phyloP scores from a whole-genome alignment of 1,140 invertebrate genomes.

The Drosophila ironensis region DNA sequence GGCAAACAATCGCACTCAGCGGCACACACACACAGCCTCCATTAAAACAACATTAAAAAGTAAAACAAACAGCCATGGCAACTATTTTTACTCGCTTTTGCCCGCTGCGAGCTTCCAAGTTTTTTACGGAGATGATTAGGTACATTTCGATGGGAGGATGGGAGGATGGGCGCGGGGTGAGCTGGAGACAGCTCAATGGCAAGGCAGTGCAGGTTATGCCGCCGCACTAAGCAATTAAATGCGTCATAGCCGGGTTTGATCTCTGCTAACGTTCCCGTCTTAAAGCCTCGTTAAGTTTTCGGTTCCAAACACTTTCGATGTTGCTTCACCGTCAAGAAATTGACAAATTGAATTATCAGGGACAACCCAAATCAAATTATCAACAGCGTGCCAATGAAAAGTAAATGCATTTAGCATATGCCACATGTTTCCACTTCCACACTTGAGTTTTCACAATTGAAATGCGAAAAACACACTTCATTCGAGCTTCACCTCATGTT shows the following conservation, averaged over 20 bases:
- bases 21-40: conserved; percentile 44
- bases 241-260: too few relatives aligned
- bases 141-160: conserved; percentile 45
- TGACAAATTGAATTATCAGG: background rate
- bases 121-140: conserved; percentile 32
- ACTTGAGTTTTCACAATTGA: too few relatives aligned
- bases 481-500: background rate
- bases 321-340: background rate
- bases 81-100: conserved; percentile 38
- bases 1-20: conserved; percentile 11
- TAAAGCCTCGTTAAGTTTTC: too few relatives aligned
- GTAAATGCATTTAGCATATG: background rate
- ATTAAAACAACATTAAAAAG: conserved; percentile 70
- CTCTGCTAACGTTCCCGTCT: too few relatives aligned
- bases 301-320: background rate
- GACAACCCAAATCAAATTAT: background rate
- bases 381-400: background rate
- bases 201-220: conserved; percentile 32
- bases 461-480: too few relatives aligned
- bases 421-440: background rate
- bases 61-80: conserved; percentile 62
- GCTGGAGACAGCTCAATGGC: conserved; percentile 30
- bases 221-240: background rate
- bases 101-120: conserved; percentile 30
- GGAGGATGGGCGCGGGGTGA: background rate